A percentile compares a stretch with the other conserved stretches of the same genome.
Conservation (phyloP, 2,113 vertebrate species). For the Phyllopteryx taeniolatus region DNA sequence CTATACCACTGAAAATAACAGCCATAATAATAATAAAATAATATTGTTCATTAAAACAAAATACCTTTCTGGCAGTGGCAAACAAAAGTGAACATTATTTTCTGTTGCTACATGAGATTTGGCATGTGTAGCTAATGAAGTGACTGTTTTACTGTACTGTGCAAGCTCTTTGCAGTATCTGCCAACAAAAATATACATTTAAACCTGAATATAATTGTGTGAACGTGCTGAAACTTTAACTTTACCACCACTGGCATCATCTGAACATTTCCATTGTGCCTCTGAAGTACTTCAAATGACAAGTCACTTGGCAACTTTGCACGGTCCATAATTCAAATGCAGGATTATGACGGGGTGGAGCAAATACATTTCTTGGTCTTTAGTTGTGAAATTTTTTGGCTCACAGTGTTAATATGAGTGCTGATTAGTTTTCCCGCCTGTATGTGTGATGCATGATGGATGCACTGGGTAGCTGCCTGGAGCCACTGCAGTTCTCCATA, state of each 20-base stretch:
- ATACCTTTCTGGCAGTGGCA: background rate
- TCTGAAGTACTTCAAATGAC: slow-evolving; percentile 1
- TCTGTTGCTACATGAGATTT: background rate
- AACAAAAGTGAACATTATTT: background rate
- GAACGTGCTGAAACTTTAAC: background rate
- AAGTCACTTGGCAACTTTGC: slow-evolving; percentile 8
- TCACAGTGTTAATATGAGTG: background rate
- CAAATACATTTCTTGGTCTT: slow-evolving; percentile 37
- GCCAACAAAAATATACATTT: background rate
- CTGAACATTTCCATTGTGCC: background rate
- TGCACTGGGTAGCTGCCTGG: slow-evolving; percentile 30
- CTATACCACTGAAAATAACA: no score
- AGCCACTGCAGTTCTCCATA: slow-evolving; percentile 31
- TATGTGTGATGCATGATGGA: slow-evolving; percentile 9
- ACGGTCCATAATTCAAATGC: slow-evolving; percentile 20
- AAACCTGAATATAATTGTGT: background rate
- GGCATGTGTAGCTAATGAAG: background rate
- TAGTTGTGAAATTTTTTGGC: slow-evolving; percentile 41
- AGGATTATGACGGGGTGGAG: slow-evolving; percentile 34
- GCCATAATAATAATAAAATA: background rate
- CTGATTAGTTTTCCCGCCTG: slow-evolving; percentile 14
- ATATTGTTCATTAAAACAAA: background rate
- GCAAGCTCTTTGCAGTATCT: background rate
- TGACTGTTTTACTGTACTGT: background rate
- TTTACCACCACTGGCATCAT: background rate